Conservation (phyloP, 1,140 invertebrate species). For the Vollenhovia emeryi region DNA sequence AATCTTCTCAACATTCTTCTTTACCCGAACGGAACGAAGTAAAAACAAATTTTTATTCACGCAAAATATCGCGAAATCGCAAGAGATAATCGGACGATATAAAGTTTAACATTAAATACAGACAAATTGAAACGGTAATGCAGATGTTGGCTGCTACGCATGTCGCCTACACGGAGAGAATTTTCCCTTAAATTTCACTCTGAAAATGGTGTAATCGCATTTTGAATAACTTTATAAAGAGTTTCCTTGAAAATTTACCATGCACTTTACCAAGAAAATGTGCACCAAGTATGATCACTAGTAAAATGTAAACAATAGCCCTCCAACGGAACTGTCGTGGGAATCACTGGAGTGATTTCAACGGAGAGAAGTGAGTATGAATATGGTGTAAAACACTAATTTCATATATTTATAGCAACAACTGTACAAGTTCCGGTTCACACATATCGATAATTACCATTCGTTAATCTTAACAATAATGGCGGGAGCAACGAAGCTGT, state of each 20-base stretch:
- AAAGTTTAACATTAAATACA: neutral
- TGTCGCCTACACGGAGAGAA: too few species aligned
- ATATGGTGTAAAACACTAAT: slow-evolving; percentile 85
- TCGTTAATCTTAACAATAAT: slow-evolving; percentile 72
- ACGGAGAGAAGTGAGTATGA: slow-evolving; percentile 66
- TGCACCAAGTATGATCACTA: too few species aligned
- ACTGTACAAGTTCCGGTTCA: slow-evolving; percentile 84
- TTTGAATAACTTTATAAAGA: too few species aligned
- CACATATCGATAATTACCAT: slow-evolving; percentile 80
- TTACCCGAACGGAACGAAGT: slow-evolving; percentile 12
- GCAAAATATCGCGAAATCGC: neutral
- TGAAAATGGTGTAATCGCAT: too few species aligned
- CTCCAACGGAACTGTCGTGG: neutral
- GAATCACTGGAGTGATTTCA: neutral
- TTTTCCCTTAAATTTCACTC: too few species aligned
- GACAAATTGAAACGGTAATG: neutral
- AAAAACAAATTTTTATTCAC: neutral
- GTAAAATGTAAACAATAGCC: neutral
- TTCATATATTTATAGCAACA: slow-evolving; percentile 86
- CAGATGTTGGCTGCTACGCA: neutral
- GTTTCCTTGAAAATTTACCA: too few species aligned
- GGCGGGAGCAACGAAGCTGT: slow-evolving; percentile 60
- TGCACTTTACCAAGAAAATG: too few species aligned
- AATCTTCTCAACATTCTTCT: slow-evolving; percentile 36
- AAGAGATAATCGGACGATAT: neutral